Evolutionary conservation across 2,113 vertebrate genomes (phyloP), one percentile per base, ranked within the genome.

Genomic region (Serilophus lunatus): DNA sequence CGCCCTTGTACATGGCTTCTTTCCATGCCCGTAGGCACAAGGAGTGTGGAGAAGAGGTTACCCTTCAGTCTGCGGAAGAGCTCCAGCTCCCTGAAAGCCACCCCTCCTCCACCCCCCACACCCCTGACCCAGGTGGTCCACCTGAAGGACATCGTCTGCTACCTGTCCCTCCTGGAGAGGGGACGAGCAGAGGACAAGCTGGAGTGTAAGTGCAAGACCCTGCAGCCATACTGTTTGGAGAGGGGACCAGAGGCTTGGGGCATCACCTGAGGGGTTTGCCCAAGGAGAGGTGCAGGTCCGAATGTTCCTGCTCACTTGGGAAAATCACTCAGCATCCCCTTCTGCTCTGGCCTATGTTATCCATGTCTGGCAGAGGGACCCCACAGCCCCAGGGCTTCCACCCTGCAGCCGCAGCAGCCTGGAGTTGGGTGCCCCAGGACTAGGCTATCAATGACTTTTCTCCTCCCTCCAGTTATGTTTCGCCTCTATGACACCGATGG

Each of bases 71-170:
- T 98, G 65, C 66, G 96, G 76, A 98, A 98, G 95, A 98, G 93
- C 90, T 96, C 98, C 18, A 97, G 97, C 25, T 98, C 98, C 23
- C 97, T 98, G 93, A 97, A 97, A 78, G 60, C 88, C 3, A 44
- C 90, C 13, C 83, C 95, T 5, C 65, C 85, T 0, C 42, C 93
- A 6, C 89, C 96, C 6, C 93, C 97, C 2, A 17, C 51, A 29
- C 85, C 92, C 5, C 13, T 95, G 74, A 82, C 98, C 38, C 98
- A 98, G 91, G 97, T 97, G 49, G 99, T 99, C 72, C 98, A 98
- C 82, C 98, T 99, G 94, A 99, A 99, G 98, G 99, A 99, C 97
- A 98, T 99, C 1, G 98, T 99, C 82, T 99, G 99, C 96, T 99
- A 99, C 98, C 98, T 99, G 84, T 99, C 99, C n/a, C 98, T 99